Evolutionary conservation across 2,888 invertebrate species (phyloP), one percentile per base, ranked within the genome.

Genomic region (Agonopterix heracliana): DNA sequence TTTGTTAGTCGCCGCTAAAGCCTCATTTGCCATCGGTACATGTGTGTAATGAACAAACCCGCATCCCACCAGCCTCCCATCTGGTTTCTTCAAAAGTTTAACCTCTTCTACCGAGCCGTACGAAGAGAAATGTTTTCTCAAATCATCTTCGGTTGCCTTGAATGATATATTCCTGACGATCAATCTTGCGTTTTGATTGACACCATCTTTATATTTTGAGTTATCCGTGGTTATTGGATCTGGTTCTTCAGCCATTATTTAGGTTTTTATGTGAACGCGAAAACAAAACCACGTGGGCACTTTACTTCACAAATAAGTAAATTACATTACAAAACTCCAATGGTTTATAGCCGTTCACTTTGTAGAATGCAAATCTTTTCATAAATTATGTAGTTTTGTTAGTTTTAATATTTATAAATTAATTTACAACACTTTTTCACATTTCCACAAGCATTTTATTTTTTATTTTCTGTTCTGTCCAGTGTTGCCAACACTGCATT

Each of bases 11-110:
- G 92, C 89, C 50, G 90, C 79, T 53, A 94, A 90, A 0, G 97
- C 98, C 67, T 93, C 93, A 11, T 93, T 93, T 7, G 98, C 98
- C 80, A 93, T 92, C 52, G 92, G 91, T 3, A 94, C 91, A 12
- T 91, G 90, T 46, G 91, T 91, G 68, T 92, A 98, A 73, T 98
- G 96, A 2, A 98, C 90, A 79, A 98, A 98, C 2, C 94, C 96
- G 79, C 96, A 97, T 3, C 98, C 98, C 1, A 95, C 93, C 9
- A 93, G 80, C 67, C 92, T 93, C 0, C 94, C 95, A 78, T 95
- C 93, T 0, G 93, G 88, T 55, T 91, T 92, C 62, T 91, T 93
- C n/a, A 95, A 73, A 36, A 97, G 71, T 61, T 93, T 92, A 0
- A 96, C 90, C 63, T 96, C 95, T 54, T 90, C 90, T 2, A 97